Evolutionary conservation across 2,888 invertebrate species (phyloP).

Genomic region (Drosophila rellima): DNA sequence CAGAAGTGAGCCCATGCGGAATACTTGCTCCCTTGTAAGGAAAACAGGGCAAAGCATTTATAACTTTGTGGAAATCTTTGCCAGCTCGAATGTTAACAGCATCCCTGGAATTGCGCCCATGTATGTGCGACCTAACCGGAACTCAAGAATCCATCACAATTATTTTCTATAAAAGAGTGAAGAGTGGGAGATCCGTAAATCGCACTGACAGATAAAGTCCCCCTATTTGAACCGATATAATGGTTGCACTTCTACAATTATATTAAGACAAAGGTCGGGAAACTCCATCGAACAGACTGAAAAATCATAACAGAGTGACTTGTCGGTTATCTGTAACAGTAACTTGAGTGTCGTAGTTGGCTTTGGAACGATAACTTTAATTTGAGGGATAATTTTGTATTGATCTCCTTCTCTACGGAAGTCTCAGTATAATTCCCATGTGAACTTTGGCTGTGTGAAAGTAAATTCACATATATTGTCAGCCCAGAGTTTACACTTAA

Average conservation of each 20-base stretch:
- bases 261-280: background rate
- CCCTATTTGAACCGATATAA: background rate
- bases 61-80: conserved; percentile 3
- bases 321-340: background rate
- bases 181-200: background rate
- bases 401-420: conserved; percentile 16
- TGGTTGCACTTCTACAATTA: background rate
- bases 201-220: background rate
- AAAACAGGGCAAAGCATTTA: background rate
- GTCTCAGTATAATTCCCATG: background rate
- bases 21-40: background rate
- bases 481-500: conserved; percentile 6
- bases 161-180: background rate
- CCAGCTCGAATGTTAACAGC: conserved; percentile 9
- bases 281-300: background rate
- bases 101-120: conserved; percentile 1
- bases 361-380: background rate
- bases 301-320: background rate
- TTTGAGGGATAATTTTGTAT: background rate
- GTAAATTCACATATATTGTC: conserved; percentile 34
- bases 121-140: background rate
- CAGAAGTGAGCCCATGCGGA: background rate
- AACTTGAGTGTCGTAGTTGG: conserved; percentile 14
- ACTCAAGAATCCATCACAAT: background rate
- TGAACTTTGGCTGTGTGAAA: background rate